Percentiles rank a stretch among this genome's conserved stretches.
These are phyloP conservation scores for Pyrrhura leucotis DNA, from an alignment of 2,797 vertebrate species.

Conservation along the genomic window DNA sequence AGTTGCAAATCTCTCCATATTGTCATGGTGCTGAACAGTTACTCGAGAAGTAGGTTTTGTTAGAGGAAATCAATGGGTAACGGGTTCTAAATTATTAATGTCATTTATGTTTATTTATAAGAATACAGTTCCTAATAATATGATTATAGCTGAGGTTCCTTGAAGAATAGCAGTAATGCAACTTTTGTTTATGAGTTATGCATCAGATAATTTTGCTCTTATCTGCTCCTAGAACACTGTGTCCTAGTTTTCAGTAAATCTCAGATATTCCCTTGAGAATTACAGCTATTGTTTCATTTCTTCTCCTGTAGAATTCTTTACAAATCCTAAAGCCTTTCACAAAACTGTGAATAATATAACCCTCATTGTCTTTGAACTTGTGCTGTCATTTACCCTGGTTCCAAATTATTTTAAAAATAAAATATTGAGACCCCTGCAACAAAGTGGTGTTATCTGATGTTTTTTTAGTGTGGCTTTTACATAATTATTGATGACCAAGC, in stretches of 20 bases:
- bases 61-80: not conserved
- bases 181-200: not conserved
- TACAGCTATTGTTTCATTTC: not conserved
- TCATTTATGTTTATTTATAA: constrained; percentile 20
- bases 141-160: not conserved
- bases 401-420: not conserved
- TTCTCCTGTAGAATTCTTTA: not conserved
- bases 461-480: not conserved
- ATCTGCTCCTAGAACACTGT: not conserved
- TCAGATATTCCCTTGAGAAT: not conserved
- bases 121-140: not conserved
- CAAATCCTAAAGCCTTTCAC: not conserved
- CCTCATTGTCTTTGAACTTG: not conserved
- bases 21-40: not conserved
- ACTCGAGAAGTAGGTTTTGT: not conserved
- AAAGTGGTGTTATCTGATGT: not conserved
- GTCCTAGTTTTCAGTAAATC: not conserved
- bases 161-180: not conserved
- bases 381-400: not conserved
- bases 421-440: not conserved
- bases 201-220: not conserved
- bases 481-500: not conserved
- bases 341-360: not conserved
- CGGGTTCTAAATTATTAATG: not conserved
- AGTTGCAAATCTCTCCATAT: not conserved